Base-by-base conservation (phyloP, 2,113 vertebrate species). In the Sylvietta virens region DNA sequence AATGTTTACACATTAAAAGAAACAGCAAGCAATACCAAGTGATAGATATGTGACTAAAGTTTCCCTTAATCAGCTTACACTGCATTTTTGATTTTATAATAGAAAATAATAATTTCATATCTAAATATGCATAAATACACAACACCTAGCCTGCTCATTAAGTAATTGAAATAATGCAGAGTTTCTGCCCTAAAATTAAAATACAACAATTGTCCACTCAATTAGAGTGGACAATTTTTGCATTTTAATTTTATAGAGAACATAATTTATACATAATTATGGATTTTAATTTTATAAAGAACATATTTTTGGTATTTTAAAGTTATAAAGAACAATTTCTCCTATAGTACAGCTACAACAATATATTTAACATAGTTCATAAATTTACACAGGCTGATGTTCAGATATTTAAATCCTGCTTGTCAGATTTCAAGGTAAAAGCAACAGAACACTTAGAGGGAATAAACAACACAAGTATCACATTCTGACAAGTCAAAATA, bases 401-500 rank as follows among this genome's bases (percentile, higher is more conserved):
- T 82, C 81, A 86, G 42, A 53, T 53, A 91, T 78, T 90, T 90
- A 95, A 21, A 69, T 35, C 26, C 18, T 30, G 22, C 40, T 54
- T 81, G 83, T 66, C 73, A 94, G 45, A 94, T 72, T 86, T 76
- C 88, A 78, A 92, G 72, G 42, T 31, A 93, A 94, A 87, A 90
- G 74, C 74, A 95, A 81, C 4, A 72, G 37, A 94, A 96, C 22
- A 94, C 62, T 76, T 58, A 74, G 64, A 53, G 17, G 11, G 40
- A 87, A 94, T 56, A 82, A 95, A 82, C 26, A 35, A 86, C 12
- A 84, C 5, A 83, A 61, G 20, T 56, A 66, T 31, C 37, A 4
- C 60, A 88, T 51, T 79, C 67, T 70, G 50, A 80, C 30, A 94
- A 76, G 82, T 93, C 82, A 92, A 97, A 96, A 94, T 93, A 78